A percentile compares a stretch with the other conserved stretches of the same genome.
Conservation (phyloP, 2,797 vertebrate species). For the Aratinga solstitialis region DNA sequence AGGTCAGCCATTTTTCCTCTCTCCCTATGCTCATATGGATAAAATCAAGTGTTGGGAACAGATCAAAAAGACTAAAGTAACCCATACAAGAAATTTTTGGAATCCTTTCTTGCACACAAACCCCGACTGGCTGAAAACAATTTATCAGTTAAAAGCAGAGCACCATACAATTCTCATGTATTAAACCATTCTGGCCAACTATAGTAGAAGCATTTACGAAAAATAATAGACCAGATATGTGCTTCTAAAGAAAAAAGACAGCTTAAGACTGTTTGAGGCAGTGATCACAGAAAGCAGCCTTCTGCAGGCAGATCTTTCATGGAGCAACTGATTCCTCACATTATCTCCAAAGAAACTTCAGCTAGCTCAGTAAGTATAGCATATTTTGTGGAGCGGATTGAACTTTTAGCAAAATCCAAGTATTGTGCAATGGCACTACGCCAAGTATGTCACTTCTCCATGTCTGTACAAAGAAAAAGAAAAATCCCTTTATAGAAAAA, state of each 20-base stretch:
- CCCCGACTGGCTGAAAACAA: neutral
- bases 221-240: neutral
- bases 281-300: neutral
- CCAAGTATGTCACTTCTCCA: neutral
- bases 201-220: neutral
- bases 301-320: neutral
- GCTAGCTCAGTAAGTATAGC: neutral
- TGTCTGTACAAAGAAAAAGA: neutral
- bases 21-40: neutral
- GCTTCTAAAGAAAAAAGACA: neutral
- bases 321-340: neutral
- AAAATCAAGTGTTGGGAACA: neutral
- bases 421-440: neutral
- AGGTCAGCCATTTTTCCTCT: neutral
- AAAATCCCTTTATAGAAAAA: neutral
- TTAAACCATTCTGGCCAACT: neutral
- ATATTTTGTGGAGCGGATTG: neutral
- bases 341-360: neutral
- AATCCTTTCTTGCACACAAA: neutral
- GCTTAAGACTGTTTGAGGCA: neutral
- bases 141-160: neutral
- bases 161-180: neutral
- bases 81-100: neutral
- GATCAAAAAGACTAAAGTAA: neutral
- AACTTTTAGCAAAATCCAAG: neutral